Percentiles rank a stretch among this genome's conserved stretches.
Conservation (phyloP, 2,797 vertebrate genomes). For the Rhinogobio ventralis region DNA sequence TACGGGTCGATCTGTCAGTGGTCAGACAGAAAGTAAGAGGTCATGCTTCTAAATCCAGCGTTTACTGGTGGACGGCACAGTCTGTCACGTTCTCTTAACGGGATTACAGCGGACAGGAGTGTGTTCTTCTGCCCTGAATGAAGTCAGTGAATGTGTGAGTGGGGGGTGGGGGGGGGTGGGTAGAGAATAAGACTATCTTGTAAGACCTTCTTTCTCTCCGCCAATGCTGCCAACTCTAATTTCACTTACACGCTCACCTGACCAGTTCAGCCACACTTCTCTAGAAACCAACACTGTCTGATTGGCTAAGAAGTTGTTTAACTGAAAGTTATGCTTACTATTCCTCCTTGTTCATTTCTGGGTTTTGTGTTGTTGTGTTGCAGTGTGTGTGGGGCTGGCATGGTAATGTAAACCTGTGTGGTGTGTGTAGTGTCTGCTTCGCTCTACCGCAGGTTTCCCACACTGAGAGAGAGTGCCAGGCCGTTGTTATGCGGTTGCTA, state of each 20-base stretch:
- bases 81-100: slow-evolving; percentile 72
- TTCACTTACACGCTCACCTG: slow-evolving; percentile 55
- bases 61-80: slow-evolving; percentile 66
- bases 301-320: neutral
- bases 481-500: neutral
- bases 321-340: neutral
- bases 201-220: slow-evolving; percentile 56
- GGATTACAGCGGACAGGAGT: slow-evolving; percentile 69
- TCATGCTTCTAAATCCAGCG: slow-evolving; percentile 52
- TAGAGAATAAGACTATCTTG: slow-evolving; percentile 73
- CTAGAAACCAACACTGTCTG: neutral
- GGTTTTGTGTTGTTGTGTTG: slow-evolving; percentile 1
- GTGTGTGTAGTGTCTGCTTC: neutral
- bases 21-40: slow-evolving; percentile 4
- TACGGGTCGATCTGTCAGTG: neutral
- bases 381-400: slow-evolving; percentile 12
- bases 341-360: neutral
- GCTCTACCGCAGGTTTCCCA: slow-evolving; percentile 1
- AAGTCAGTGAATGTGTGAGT: slow-evolving; percentile 49
- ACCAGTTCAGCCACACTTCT: neutral
- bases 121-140: slow-evolving; percentile 50
- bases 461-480: neutral
- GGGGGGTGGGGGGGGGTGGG: too few relatives aligned
- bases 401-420: slow-evolving; percentile 26
- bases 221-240: slow-evolving; percentile 53